Conservation (phyloP, 92 coral and sea anemone genomes). For the Paramuricea clavata region DNA sequence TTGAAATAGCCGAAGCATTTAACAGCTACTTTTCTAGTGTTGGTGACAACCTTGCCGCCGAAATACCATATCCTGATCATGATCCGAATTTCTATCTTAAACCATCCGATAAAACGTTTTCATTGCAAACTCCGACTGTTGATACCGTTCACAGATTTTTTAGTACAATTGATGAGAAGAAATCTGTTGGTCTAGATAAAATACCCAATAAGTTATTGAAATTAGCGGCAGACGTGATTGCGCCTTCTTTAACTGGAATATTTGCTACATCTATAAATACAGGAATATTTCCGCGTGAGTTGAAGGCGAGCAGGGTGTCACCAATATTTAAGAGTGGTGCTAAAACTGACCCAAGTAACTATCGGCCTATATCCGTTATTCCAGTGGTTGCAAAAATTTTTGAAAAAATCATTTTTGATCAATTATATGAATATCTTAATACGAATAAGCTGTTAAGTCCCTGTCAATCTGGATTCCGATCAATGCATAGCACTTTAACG, state of each 20-base stretch:
- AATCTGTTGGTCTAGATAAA: neutral
- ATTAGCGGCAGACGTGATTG: neutral
- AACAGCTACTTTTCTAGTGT: neutral
- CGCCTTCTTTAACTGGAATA: neutral
- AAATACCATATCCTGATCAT: neutral
- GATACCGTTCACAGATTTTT: neutral
- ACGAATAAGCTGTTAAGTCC: neutral
- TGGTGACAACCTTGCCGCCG: neutral
- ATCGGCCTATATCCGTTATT: conserved; percentile 8
- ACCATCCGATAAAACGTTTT: neutral
- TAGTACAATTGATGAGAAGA: neutral
- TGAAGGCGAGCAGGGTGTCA: neutral
- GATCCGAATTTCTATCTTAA: neutral
- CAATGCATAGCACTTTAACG: too few species aligned
- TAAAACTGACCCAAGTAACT: neutral
- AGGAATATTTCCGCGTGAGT: neutral
- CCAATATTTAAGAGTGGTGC: neutral
- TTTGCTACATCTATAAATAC: neutral
- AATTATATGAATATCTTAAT: neutral
- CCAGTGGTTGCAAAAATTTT: neutral
- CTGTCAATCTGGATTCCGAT: too few species aligned
- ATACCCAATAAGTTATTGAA: neutral
- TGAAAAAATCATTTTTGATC: neutral
- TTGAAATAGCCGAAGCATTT: conserved; percentile 7
- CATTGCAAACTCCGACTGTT: neutral